Evolutionary conservation across 2,113 vertebrate genomes (phyloP).

Genomic region (Rhagologus leucostigma): DNA sequence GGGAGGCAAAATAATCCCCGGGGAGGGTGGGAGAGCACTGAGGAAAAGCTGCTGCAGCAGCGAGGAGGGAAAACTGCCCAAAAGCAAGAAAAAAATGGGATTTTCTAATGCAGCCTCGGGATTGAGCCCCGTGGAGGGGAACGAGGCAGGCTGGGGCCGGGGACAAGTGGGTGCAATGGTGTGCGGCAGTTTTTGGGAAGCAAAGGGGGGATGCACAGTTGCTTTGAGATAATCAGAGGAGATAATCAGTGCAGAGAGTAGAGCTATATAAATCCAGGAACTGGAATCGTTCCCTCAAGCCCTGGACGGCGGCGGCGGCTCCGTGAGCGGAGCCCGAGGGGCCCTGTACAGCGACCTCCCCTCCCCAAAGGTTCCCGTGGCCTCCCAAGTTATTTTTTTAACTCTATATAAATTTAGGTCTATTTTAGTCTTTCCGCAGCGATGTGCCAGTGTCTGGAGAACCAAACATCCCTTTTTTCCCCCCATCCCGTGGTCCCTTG

Average conservation of each 20-base stretch:
- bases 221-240: slow-evolving; percentile 39
- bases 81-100: neutral
- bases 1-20: neutral
- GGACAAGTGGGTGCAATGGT: slow-evolving; percentile 28
- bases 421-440: slow-evolving; percentile 58
- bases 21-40: fast-evolving
- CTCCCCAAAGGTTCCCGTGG: neutral
- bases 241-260: neutral
- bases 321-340: neutral
- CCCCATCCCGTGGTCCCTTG: neutral
- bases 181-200: neutral
- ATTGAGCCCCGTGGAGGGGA: neutral
- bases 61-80: neutral
- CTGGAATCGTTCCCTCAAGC: neutral
- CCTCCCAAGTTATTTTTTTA: slow-evolving; percentile 67
- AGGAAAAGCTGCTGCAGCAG: neutral
- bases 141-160: neutral
- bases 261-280: neutral
- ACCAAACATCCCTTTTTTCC: neutral
- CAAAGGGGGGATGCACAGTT: neutral
- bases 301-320: neutral
- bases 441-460: slow-evolving; percentile 58
- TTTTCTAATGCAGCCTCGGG: neutral
- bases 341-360: neutral
- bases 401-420: slow-evolving; percentile 51